Conservation (phyloP, 1,140 invertebrate species). For the Melanaphis sacchari region DNA sequence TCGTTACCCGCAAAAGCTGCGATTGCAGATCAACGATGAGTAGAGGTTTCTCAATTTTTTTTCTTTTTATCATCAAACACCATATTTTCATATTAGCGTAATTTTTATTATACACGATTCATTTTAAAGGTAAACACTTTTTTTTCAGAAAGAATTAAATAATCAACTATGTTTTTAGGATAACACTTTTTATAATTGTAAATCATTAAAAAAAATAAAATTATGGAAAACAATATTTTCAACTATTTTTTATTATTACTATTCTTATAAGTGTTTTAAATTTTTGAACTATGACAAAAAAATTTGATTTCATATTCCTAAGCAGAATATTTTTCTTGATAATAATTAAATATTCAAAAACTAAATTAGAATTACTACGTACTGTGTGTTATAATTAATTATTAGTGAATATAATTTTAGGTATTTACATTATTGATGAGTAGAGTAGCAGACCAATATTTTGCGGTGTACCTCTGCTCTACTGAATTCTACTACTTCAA, state of each 20-base stretch:
- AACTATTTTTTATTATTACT: neutral
- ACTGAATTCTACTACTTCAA: neutral
- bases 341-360: no score
- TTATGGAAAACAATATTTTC: no score
- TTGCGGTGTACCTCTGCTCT: neutral
- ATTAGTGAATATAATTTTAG: no score
- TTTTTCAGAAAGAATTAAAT: neutral
- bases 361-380: no score
- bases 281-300: neutral
- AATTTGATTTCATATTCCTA: neutral
- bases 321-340: neutral
- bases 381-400: no score
- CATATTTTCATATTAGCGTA: neutral
- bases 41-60: neutral
- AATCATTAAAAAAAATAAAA: no score
- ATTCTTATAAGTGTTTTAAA: neutral
- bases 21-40: neutral
- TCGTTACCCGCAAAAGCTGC: neutral
- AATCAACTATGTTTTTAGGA: no score
- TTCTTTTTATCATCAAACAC: neutral
- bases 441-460: neutral
- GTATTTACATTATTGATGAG: neutral
- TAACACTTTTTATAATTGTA: no score
- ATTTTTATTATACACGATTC: no score
- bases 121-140: neutral